phyloP scores from a whole-genome alignment of 2,888 invertebrate species.

The Stenodera caucasica region DNA sequence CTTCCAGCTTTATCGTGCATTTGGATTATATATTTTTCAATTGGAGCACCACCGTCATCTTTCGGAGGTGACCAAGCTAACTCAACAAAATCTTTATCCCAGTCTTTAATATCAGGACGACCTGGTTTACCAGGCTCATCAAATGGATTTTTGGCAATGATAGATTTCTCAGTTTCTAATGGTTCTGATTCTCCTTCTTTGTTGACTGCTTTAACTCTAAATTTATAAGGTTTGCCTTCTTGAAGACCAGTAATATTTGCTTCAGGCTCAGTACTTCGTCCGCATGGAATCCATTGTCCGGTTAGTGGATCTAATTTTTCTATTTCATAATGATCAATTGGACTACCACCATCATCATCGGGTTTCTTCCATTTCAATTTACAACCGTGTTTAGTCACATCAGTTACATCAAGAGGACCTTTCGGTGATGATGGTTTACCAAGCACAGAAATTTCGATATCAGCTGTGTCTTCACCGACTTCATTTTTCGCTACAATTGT shows the following conservation, averaged over 20 bases:
- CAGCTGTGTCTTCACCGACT: conserved; percentile 90
- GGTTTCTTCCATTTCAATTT: conserved; percentile 92
- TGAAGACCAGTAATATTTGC: conserved; percentile 81
- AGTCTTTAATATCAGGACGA: conserved; percentile 84
- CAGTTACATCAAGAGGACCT: conserved; percentile 86
- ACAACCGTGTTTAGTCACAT: conserved; percentile 90
- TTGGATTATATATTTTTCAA: conserved; percentile 92
- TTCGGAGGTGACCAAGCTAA: conserved; percentile 91
- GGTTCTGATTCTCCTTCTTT: conserved; percentile 98
- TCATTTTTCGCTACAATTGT: conserved; percentile 88
- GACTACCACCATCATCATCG: conserved; percentile 93
- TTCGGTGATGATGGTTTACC: conserved; percentile 78
- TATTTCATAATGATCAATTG: conserved; percentile 93
- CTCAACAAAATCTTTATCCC: conserved; percentile 96
- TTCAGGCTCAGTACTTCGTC: conserved; percentile 82
- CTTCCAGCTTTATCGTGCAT: conserved; percentile 89
- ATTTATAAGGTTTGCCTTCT: conserved; percentile 97
- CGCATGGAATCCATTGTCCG: conserved; percentile 92
- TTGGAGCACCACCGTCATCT: conserved; percentile 94
- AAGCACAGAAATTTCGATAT: conserved; percentile 82
- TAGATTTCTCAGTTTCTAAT: conserved; percentile 88
- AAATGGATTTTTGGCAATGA: conserved; percentile 98
- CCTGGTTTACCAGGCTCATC: conserved; percentile 94
- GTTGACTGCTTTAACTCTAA: conserved; percentile 97
- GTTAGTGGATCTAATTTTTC: conserved; percentile 92